These are phyloP conservation scores for Xanthia togata DNA, from an alignment of 2,888 invertebrate genomes.

Conservation along the genomic window DNA sequence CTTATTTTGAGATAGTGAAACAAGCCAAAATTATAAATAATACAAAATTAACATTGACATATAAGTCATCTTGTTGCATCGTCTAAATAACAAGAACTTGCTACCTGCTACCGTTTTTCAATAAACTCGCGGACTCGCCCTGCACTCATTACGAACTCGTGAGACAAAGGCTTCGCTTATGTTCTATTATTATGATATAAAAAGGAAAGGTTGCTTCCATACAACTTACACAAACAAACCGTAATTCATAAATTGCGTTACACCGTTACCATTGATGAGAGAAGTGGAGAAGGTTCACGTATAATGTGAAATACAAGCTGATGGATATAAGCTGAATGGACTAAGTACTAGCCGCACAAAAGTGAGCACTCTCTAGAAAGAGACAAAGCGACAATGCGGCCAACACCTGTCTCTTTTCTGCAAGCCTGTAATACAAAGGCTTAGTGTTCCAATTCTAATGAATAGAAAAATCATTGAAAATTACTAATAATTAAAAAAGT, in stretches of 20 bases:
- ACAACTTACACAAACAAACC: slow-evolving; percentile 60
- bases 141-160: slow-evolving; percentile 72
- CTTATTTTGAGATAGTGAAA: not conserved
- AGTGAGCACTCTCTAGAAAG: too few relatives aligned
- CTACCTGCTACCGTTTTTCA: slow-evolving; percentile 23
- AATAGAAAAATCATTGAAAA: too few relatives aligned
- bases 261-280: slow-evolving; percentile 14
- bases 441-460: too few relatives aligned
- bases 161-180: slow-evolving; percentile 71
- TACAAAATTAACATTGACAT: too few relatives aligned
- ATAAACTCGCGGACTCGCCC: slow-evolving; percentile 10
- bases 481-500: too few relatives aligned
- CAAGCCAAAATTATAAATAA: not conserved
- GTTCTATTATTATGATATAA: slow-evolving; percentile 74
- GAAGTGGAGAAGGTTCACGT: slow-evolving; percentile 14
- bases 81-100: not conserved
- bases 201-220: slow-evolving; percentile 67
- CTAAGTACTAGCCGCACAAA: too few relatives aligned
- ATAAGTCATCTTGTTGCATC: not conserved
- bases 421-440: too few relatives aligned
- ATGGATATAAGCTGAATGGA: too few relatives aligned
- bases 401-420: too few relatives aligned
- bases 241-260: slow-evolving; percentile 62
- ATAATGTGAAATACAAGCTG: too few relatives aligned
- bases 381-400: too few relatives aligned